A percentile compares a stretch with the other conserved stretches of the same genome.
These are phyloP conservation scores for Cariama cristata DNA, from an alignment of 2,113 vertebrate species.

Conservation along the genomic window DNA sequence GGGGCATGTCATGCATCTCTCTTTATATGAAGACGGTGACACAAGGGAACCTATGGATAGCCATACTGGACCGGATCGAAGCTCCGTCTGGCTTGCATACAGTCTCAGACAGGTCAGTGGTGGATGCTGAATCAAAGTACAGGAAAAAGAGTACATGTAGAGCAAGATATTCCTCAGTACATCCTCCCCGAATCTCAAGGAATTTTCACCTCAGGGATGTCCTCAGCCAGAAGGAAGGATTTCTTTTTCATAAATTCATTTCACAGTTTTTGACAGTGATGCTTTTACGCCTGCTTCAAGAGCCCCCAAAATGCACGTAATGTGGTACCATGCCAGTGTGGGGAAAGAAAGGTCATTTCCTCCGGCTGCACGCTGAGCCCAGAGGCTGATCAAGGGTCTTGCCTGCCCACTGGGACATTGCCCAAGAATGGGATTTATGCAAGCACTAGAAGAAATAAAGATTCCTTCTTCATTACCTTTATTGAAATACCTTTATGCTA, in stretches of 20 bases:
- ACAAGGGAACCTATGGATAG: not conserved
- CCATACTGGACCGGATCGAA: accelerated
- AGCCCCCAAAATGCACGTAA: not conserved
- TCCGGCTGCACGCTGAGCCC: not conserved
- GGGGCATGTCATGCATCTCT: not conserved
- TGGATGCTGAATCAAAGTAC: not conserved
- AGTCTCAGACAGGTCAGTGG: not conserved
- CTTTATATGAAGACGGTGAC: not conserved
- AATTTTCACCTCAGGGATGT: not conserved
- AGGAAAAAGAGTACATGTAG: not conserved
- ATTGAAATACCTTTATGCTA: not conserved
- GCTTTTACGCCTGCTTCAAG: not conserved
- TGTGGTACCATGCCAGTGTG: not conserved
- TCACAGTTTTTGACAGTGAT: not conserved
- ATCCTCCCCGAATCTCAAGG: not conserved
- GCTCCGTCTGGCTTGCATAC: not conserved
- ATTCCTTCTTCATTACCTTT: not conserved
- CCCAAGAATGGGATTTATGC: not conserved
- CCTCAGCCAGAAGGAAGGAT: not conserved
- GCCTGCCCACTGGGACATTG: not conserved
- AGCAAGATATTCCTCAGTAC: not conserved
- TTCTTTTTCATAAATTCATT: not conserved
- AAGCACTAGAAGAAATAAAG: not conserved
- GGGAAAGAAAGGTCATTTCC: not conserved
- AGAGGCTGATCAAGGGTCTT: not conserved